Percentiles rank a stretch among this genome's conserved stretches.
phyloP scores from a whole-genome alignment of 2,888 invertebrate species.

The Yponomeuta malinellus region DNA sequence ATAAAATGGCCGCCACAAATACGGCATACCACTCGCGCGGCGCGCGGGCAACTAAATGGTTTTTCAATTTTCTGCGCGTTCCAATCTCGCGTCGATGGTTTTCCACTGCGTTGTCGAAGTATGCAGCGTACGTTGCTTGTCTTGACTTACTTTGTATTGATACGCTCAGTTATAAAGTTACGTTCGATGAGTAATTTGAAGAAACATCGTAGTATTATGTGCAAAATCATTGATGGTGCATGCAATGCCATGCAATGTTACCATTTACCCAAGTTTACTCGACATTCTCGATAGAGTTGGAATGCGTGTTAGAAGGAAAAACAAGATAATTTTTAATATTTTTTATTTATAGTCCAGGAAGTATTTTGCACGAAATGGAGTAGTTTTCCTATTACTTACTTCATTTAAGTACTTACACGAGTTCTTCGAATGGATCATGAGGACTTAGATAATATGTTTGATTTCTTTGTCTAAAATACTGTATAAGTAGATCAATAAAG shows the following conservation, averaged over 20 bases:
- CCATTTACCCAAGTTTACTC: too few species aligned
- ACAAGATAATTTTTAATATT: not conserved
- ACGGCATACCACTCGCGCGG: conserved; percentile 38
- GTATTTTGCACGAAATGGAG: not conserved
- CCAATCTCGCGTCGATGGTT: not conserved
- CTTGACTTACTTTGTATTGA: not conserved
- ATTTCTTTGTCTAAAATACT: too few species aligned
- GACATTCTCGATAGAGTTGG: not conserved
- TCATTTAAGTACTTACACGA: not conserved
- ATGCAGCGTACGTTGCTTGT: not conserved
- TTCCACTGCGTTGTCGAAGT: conserved; percentile 3
- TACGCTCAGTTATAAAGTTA: not conserved
- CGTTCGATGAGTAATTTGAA: not conserved
- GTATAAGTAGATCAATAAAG: too few species aligned
- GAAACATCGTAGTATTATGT: not conserved
- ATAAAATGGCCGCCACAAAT: conserved; percentile 28
- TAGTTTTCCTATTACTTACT: not conserved
- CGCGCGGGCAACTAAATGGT: conserved; percentile 49
- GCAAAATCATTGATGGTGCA: not conserved
- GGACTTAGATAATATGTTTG: not conserved
- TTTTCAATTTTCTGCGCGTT: conserved; percentile 21
- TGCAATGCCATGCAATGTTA: too few species aligned
- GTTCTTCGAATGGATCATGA: not conserved
- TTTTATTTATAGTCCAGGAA: not conserved
- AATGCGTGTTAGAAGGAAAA: not conserved